phyloP scores from a whole-genome alignment of 2,113 vertebrate genomes.

The Urocynchramus pylzowi region DNA sequence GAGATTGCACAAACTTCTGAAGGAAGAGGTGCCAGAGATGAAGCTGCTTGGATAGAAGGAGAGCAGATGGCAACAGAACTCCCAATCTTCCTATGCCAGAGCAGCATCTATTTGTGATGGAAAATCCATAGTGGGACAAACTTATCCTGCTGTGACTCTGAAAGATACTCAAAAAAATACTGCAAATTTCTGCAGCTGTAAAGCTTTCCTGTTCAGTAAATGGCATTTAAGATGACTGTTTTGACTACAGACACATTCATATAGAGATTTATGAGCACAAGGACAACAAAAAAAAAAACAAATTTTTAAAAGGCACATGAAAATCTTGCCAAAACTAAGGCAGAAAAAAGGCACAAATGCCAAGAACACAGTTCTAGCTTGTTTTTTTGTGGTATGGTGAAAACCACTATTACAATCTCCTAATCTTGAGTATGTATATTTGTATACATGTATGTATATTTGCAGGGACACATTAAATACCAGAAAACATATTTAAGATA shows the following conservation, averaged over 20 bases:
- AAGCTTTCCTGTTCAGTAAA: background rate
- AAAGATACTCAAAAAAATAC: background rate
- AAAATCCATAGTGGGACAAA: background rate
- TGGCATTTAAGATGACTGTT: background rate
- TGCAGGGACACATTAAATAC: background rate
- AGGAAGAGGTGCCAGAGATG: background rate
- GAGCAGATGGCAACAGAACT: background rate
- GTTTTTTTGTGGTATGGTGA: background rate
- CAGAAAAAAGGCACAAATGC: fast-evolving
- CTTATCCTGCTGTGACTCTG: background rate
- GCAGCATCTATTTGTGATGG: background rate
- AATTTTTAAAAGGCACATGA: background rate
- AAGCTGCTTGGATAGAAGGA: background rate
- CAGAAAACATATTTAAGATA: background rate
- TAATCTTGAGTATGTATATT: background rate
- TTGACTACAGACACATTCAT: background rate
- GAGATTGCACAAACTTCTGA: background rate
- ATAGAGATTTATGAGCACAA: background rate
- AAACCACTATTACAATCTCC: fast-evolving
- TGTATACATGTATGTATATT: fast-evolving
- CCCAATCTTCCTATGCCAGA: background rate
- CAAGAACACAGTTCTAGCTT: background rate
- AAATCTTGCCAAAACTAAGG: background rate
- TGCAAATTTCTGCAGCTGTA: background rate
- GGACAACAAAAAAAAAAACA: background rate